Conservation (phyloP, 2,888 invertebrate genomes). For the Caenorhabditis sp. region DNA sequence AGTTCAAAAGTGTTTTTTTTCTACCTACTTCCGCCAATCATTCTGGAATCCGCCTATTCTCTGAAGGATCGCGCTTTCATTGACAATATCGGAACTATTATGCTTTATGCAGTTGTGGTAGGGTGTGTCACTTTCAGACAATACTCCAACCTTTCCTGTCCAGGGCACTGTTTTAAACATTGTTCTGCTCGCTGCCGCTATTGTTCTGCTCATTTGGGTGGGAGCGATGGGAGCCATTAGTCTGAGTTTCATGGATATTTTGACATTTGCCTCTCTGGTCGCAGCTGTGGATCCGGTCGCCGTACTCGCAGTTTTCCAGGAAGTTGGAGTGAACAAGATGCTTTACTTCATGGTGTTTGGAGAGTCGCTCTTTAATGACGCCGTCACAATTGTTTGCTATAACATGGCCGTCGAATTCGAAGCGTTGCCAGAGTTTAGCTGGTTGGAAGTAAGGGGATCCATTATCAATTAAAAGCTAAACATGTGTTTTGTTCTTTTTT, state of each 20-base stretch:
- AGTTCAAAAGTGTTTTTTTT: conserved; percentile 81
- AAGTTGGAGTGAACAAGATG: conserved; percentile 82
- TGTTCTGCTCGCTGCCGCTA: conserved; percentile 70
- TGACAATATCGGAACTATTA: conserved; percentile 82
- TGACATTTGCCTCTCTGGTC: conserved; percentile 82
- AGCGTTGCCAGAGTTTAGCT: conserved; percentile 70
- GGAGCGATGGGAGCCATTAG: conserved; percentile 74
- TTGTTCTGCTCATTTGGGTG: conserved; percentile 62
- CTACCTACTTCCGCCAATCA: conserved; percentile 82
- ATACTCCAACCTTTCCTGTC: conserved; percentile 12
- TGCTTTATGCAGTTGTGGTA: conserved; percentile 82
- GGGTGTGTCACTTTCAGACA: conserved; percentile 66
- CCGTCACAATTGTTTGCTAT: conserved; percentile 82
- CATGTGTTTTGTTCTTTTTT: conserved; percentile 4
- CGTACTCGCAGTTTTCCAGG: conserved; percentile 79
- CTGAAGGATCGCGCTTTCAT: conserved; percentile 82
- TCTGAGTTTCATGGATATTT: conserved; percentile 74
- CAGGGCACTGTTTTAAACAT: conserved; percentile 79
- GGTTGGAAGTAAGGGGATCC: conserved; percentile 69
- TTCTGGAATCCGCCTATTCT: conserved; percentile 82
- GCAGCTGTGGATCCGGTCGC: conserved; percentile 83
- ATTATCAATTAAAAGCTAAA: not conserved
- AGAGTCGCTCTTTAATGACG: conserved; percentile 83
- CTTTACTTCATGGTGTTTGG: conserved; percentile 83
- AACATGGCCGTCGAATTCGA: conserved; percentile 81